Evolutionary conservation across 2,888 invertebrate genomes (phyloP), one percentile per base, ranked within the genome.

Genomic region (Drosophila lacicola): DNA sequence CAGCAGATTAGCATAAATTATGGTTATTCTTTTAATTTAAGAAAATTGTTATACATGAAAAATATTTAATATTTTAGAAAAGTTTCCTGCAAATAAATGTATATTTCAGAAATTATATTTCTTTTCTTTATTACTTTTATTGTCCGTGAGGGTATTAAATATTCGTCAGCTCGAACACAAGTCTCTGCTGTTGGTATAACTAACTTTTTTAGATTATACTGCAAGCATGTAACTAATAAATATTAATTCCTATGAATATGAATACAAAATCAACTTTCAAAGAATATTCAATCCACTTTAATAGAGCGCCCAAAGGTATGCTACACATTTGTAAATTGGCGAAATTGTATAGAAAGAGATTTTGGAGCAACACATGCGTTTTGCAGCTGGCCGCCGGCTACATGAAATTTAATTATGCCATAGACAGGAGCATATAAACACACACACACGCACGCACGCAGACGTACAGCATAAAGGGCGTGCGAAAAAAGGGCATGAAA

Each of bases 351-450:
- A 29, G 53, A 39, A 56, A 46, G 51, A 54, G 82, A 75, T 78
- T 79, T 72, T 66, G 29, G 44, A 14, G 54, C 42, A 47, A 47
- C 53, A 62, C 74, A 67, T 70, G 75, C 64, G 58, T 45, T 29
- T 63, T 56, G 57, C 21, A 29, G 50, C 46, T 58, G 47, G 53
- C 80, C 73, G 45, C 42, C 45, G 70, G 82, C 74, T 34, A 79
- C 70, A 74, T 79, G 49, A 88, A 83, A 83, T 88, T 85, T 88
- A 88, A 83, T 85, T 83, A 88, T 77, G 71, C 71, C 69, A 87
- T 68, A 76, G 85, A 72, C 41, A 13, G 36, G 25, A 29, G 17
- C 25, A 29, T 62, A 78, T 74, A 58, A 50, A 53, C n/a, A 46
- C 57, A 33, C 42, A 25, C 55, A 46, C 45, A 54, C 58, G 61